These are phyloP conservation scores for Laticauda laticaudata DNA, from an alignment of 2,113 vertebrate genomes.

Conservation along the genomic window DNA sequence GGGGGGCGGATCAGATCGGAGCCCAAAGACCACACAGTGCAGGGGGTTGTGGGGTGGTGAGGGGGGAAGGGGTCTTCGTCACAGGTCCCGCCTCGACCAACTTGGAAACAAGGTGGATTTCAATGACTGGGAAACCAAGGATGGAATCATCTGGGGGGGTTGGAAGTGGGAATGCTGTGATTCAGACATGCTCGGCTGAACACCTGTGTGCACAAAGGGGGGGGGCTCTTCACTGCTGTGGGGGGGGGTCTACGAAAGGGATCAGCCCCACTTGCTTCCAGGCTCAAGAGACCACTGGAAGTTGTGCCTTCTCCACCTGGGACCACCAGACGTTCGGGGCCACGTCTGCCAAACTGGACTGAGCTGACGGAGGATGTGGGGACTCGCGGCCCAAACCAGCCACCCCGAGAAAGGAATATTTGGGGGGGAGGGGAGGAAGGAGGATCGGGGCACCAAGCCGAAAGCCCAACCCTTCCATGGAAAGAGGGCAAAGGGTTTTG, in stretches of 20 bases:
- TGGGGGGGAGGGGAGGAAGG: accelerated
- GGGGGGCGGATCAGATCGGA: conserved; percentile 54
- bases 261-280: background rate
- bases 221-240: background rate
- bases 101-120: conserved; percentile 68
- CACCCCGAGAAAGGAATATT: background rate
- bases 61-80: too few species aligned
- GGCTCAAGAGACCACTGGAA: background rate
- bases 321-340: background rate
- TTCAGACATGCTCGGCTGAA: background rate
- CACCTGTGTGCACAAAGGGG: accelerated
- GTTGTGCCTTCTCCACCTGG: background rate
- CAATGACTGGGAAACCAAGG: conserved; percentile 37
- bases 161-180: background rate
- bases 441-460: background rate
- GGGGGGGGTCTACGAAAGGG: background rate
- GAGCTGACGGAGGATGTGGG: background rate
- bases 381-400: background rate
- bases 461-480: background rate
- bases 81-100: conserved; percentile 17
- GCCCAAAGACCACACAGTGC: conserved; percentile 51
- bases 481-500: background rate
- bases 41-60: background rate
- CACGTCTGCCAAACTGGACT: background rate
- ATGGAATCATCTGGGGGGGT: background rate